A percentile compares a stretch with the other conserved stretches of the same genome.
Evolutionary conservation across 1,140 invertebrate genomes (phyloP).

Genomic region (Tenebrio molitor): DNA sequence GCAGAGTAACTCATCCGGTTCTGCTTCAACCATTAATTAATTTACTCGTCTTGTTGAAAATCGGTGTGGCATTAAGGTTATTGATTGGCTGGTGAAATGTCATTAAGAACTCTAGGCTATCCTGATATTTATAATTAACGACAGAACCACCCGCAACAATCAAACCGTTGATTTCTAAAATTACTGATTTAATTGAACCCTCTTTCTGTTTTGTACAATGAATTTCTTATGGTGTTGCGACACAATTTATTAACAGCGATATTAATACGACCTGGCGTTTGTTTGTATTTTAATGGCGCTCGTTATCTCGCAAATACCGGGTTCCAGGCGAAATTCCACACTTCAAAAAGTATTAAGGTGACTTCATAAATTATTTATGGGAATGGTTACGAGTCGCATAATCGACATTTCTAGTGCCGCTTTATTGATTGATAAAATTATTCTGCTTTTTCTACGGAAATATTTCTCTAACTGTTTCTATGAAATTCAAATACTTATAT

Average conservation of each 20-base stretch:
- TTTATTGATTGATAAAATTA: not conserved
- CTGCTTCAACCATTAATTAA: not conserved
- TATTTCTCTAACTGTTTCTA: too few relatives aligned
- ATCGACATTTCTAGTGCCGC: not conserved
- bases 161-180: not conserved
- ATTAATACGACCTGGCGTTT: slow-evolving; percentile 4
- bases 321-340: slow-evolving; percentile 1
- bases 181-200: slow-evolving; percentile 27
- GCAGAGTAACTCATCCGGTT: slow-evolving; percentile 26
- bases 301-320: too few relatives aligned
- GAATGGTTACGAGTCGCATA: not conserved
- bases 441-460: not conserved
- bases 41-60: slow-evolving; percentile 21
- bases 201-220: too few relatives aligned
- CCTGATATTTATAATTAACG: slow-evolving; percentile 10
- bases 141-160: not conserved
- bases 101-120: not conserved
- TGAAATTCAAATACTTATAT: too few relatives aligned
- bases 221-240: too few relatives aligned
- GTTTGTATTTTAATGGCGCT: slow-evolving; percentile 14
- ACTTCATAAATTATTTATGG: slow-evolving; percentile 9
- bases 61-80: slow-evolving; percentile 3
- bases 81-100: slow-evolving; percentile 14
- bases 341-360: slow-evolving; percentile 5
- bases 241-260: not conserved